Base-by-base conservation (phyloP, 2,888 invertebrate species). In the Drosophila picticornis region DNA sequence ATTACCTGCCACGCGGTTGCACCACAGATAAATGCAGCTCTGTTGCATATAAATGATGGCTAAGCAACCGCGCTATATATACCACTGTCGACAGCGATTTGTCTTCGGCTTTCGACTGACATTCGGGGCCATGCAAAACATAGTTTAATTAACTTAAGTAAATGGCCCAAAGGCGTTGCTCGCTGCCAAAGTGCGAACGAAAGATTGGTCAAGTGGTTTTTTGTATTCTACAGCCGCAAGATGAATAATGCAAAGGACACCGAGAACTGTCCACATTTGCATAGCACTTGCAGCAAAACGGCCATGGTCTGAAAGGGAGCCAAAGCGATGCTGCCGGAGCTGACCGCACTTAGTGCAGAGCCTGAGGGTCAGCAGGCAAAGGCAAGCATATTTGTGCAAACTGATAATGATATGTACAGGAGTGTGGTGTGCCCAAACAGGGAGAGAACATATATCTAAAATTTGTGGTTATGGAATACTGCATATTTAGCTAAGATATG, bases 81-180 rank as follows among this genome's bases (percentile, higher is more conserved):
- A 38, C 27, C 27, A 56, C 40, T 60, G 32, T 19, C 66, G 16
- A 61, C 75, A 52, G 34, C 72, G 69, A 79, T 84, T 86, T 84
- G 75, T 84, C 84, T 69, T 71, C 80, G 73, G 72, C 62, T 77
- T 77, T 57, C 59, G 64, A 53, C 66, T 73, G 68, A 72, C 81
- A 75, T 46, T 71, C 62, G 48, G 6, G 36, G 61, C 19, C 5
- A 16, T 29, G 72, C 57, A 71, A 77, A 71, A 73, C 73, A 77
- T 66, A 75, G 79, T 88, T 88, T 88, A 90, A 87, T 90, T 87
- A 87, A 81, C 71, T 83, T 88, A 86, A 87, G 87, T 80, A 81
- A 68, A 73, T 53, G 58, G 40, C 51, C 51, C 32, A 32, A 36
- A 38, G 72, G 72, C 69, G 40, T 52, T 16, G 19, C 58, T 52